Evolutionary conservation across 2,797 vertebrate genomes (phyloP), one percentile per base, ranked within the genome.

Genomic region (Rhinogobio ventralis): DNA sequence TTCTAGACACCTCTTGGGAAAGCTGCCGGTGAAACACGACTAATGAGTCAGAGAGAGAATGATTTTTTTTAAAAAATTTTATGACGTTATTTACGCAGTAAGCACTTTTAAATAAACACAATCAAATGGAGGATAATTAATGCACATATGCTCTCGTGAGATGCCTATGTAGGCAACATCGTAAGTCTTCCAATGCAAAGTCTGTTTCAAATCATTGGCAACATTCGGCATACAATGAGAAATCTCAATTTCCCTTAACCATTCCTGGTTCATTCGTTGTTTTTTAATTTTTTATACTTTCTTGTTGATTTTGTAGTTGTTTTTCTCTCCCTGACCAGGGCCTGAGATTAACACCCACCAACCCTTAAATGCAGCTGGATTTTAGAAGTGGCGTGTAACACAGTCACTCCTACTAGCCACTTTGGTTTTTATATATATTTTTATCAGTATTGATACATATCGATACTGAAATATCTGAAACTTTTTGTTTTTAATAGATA

Each of bases 1-100:
- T 84, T 39, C 85, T 80, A 73, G 28, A 71, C 23, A 25, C 14
- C 60, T 75, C 75, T 2, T 5, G 7, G 67, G 64, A 75, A 45
- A 30, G 19, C 45, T 68, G 49, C 67, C 42, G 30, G 79, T 75
- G 74, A 7, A n/a, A 11, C 25, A 42, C 13, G 6, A 15, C 15
- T 20, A 46, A 60, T 33, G 53, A 66, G 10, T 2, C 6, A 7
- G 45, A 51, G 11, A 62, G 28, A 49, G 51, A 13, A 7, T n/a
- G n/a, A n/a, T n/a, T n/a, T n/a, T n/a, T n/a, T n/a, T n/a, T n/a
- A n/a, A n/a, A n/a, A n/a, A n/a, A n/a, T n/a, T 49, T 5, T 3
- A 19, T 14, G 25, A 30, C 10, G 39, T 49, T 71, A 42, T 71
- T 71, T 73, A 51, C 17, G 3, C 71, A 73, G 25, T 20, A 51